A percentile compares a stretch with the other conserved stretches of the same genome.
These are phyloP conservation scores for Ommatoiulus sabulosus DNA, from an alignment of 2,888 invertebrate species.

Conservation along the genomic window DNA sequence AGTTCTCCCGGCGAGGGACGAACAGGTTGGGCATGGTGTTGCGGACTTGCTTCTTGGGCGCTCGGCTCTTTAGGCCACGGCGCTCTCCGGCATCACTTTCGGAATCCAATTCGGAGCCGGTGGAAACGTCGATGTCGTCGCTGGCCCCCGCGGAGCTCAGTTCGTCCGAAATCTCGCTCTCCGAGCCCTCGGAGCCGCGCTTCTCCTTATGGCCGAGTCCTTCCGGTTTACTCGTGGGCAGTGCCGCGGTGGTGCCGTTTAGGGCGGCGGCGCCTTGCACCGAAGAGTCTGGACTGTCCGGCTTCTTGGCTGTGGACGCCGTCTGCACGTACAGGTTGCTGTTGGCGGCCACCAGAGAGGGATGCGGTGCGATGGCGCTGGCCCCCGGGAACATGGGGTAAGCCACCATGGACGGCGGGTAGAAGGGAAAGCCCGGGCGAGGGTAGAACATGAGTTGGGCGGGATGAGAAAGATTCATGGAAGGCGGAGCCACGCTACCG, in stretches of 20 bases:
- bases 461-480: constrained; percentile 55
- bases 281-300: constrained; percentile 59
- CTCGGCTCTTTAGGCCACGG: constrained; percentile 40
- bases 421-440: constrained; percentile 72
- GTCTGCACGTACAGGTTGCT: constrained; percentile 73
- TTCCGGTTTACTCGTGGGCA: too few relatives aligned
- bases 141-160: constrained; percentile 61
- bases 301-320: constrained; percentile 54
- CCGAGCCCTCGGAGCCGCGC: constrained; percentile 61
- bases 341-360: constrained; percentile 62
- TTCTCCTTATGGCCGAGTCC: constrained; percentile 57
- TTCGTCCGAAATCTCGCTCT: constrained; percentile 62
- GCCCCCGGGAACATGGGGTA: constrained; percentile 62
- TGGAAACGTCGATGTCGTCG: constrained; percentile 59
- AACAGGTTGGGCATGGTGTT: constrained; percentile 53
- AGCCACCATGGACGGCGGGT: constrained; percentile 73
- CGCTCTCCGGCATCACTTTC: constrained; percentile 58
- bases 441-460: constrained; percentile 76
- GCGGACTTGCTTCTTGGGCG: constrained; percentile 34
- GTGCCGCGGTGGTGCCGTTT: too few relatives aligned
- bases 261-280: constrained; percentile 51
- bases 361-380: constrained; percentile 66
- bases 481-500: constrained; percentile 49
- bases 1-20: constrained; percentile 72
- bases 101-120: constrained; percentile 59